A percentile compares a stretch with the other conserved stretches of the same genome.
These are phyloP conservation scores for Macquaria australasica DNA, from an alignment of 2,113 vertebrate genomes.

Conservation along the genomic window DNA sequence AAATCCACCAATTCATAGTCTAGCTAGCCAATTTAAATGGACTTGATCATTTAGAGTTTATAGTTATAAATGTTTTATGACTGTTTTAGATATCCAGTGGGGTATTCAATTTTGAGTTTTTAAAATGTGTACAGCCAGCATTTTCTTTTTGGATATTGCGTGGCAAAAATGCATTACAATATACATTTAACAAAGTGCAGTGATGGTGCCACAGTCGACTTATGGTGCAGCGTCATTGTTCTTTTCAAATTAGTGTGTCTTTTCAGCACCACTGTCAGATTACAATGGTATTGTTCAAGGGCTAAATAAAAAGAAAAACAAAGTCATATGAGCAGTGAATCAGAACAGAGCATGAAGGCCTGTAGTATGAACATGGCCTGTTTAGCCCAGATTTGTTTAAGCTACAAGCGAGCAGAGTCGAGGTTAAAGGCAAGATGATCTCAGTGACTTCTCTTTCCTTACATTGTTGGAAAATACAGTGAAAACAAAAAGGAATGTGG, in stretches of 20 bases:
- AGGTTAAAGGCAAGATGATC: conserved; percentile 13
- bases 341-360: neutral
- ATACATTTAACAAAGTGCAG: neutral
- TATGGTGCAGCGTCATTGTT: neutral
- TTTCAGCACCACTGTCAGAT: neutral
- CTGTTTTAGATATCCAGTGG: neutral
- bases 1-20: neutral
- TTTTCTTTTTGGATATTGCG: neutral
- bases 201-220: neutral
- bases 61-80: neutral
- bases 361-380: neutral
- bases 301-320: neutral
- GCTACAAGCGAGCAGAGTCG: conserved; percentile 3
- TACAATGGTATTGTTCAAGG: neutral
- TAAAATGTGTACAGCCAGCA: no score
- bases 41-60: neutral
- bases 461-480: neutral
- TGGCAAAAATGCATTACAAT: neutral
- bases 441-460: neutral
- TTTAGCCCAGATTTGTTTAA: neutral
- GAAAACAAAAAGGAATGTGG: neutral
- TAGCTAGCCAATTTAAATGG: neutral
- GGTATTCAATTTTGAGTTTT: no score
- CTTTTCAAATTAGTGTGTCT: neutral
- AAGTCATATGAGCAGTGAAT: neutral